These are phyloP conservation scores for Stomatorhinus ivindoensis DNA, from an alignment of 2,113 vertebrate genomes.

Conservation along the genomic window DNA sequence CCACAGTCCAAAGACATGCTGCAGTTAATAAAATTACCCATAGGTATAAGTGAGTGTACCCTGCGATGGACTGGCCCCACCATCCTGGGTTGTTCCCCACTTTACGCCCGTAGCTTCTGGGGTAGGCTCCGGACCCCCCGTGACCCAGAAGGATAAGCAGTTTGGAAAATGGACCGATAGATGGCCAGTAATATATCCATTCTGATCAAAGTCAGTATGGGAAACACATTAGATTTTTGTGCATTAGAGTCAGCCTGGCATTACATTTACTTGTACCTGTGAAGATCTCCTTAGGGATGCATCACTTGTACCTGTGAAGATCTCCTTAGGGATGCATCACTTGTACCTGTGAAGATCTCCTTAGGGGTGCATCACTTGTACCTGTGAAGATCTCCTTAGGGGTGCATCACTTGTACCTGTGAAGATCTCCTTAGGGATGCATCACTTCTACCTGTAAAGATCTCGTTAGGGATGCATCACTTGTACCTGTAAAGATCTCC, in stretches of 20 bases:
- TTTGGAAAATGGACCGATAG: too few relatives aligned
- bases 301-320: slow-evolving; percentile 73
- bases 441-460: slow-evolving; percentile 73
- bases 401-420: slow-evolving; percentile 73
- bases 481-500: slow-evolving; percentile 70
- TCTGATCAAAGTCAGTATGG: background rate
- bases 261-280: slow-evolving; percentile 60
- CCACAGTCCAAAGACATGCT: too few relatives aligned
- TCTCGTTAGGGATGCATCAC: slow-evolving; percentile 61
- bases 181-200: background rate
- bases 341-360: slow-evolving; percentile 74
- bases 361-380: slow-evolving; percentile 69
- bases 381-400: slow-evolving; percentile 72
- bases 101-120: too few relatives aligned
- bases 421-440: slow-evolving; percentile 63
- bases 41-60: too few relatives aligned
- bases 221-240: background rate
- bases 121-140: too few relatives aligned
- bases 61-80: too few relatives aligned
- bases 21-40: too few relatives aligned
- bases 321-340: slow-evolving; percentile 64
- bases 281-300: slow-evolving; percentile 63
- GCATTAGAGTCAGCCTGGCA: background rate
- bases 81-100: too few relatives aligned
- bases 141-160: too few relatives aligned